These are phyloP conservation scores for Drosophila bocqueti DNA, from an alignment of 1,140 invertebrate genomes.

Conservation along the genomic window DNA sequence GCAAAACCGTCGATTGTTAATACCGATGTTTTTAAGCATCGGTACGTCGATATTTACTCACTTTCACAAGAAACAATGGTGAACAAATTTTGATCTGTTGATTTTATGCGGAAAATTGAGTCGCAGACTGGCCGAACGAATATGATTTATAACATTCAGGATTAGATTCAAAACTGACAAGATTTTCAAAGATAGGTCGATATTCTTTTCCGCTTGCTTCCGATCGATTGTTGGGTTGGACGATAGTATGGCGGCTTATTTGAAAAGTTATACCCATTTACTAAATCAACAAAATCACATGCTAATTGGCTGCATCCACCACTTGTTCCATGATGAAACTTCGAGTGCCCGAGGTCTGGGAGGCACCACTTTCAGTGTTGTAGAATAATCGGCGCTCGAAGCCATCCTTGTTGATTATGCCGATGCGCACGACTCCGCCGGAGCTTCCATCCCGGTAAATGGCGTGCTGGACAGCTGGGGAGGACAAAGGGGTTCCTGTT, in stretches of 20 bases:
- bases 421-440: conserved; percentile 96
- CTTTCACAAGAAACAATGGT: background rate
- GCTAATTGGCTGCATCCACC: conserved; percentile 16
- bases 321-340: conserved; percentile 43
- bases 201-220: background rate
- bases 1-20: background rate
- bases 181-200: background rate
- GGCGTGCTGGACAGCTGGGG: conserved; percentile 93
- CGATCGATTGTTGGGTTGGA: background rate
- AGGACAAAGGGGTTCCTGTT: conserved; percentile 51
- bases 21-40: background rate
- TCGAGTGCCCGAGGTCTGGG: conserved; percentile 46
- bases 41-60: background rate
- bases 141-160: background rate
- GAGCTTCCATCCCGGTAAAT: conserved; percentile 97
- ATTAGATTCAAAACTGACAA: background rate
- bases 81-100: background rate
- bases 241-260: background rate
- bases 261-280: background rate
- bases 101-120: background rate
- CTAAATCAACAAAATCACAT: background rate
- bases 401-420: conserved; percentile 95
- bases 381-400: conserved; percentile 90
- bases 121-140: background rate
- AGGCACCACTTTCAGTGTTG: conserved; percentile 78